A percentile compares a stretch with the other conserved stretches of the same genome.
These are phyloP conservation scores for Hozukius guyotensis DNA, from an alignment of 2,797 vertebrate species.

Conservation along the genomic window DNA sequence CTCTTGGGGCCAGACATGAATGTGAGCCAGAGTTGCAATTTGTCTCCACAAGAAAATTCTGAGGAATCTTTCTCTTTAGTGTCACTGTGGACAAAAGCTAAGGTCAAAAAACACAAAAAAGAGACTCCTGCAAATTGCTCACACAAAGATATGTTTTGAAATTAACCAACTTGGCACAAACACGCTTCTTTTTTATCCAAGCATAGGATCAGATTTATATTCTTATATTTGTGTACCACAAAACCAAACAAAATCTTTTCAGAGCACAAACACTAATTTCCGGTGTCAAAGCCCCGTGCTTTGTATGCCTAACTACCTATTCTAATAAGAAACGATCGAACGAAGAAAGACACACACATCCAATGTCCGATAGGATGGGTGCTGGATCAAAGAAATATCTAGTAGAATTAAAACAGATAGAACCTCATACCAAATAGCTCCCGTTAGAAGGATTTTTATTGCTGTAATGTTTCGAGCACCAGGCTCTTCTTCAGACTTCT, in stretches of 20 bases:
- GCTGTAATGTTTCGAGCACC: too few species aligned
- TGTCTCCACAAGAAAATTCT: not conserved
- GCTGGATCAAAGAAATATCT: too few species aligned
- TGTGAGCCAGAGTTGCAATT: slow-evolving; percentile 1
- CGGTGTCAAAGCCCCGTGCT: not conserved
- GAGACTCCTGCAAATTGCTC: not conserved
- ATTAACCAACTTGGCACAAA: not conserved
- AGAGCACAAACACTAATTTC: not conserved
- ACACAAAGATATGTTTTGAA: not conserved
- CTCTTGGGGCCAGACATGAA: not conserved
- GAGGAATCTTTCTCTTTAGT: not conserved
- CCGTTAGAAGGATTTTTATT: too few species aligned
- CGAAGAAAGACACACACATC: too few species aligned
- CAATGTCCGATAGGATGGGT: too few species aligned
- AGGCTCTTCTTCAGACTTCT: too few species aligned
- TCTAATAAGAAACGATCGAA: too few species aligned
- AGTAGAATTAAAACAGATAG: too few species aligned
- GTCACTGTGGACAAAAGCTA: not conserved
- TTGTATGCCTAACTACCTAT: not conserved
- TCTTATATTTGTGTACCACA: not conserved
- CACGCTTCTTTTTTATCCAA: not conserved
- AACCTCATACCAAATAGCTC: too few species aligned
- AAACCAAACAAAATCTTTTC: not conserved
- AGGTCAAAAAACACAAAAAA: not conserved
- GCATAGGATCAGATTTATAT: not conserved